phyloP scores from a whole-genome alignment of 2,113 vertebrate genomes.

The Oreochromis aureus region DNA sequence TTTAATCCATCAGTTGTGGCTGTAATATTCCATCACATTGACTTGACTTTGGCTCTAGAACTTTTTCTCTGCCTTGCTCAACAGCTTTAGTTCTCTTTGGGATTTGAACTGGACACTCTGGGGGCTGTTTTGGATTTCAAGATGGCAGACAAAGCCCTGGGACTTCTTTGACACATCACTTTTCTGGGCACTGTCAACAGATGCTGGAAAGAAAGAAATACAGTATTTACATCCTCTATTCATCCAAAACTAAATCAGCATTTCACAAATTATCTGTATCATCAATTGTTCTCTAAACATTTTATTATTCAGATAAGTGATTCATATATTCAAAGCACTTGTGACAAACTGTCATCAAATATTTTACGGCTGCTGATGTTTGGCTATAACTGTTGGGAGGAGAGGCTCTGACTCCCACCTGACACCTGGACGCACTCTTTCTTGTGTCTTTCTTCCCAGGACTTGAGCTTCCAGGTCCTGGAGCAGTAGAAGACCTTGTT shows the following conservation, averaged over 20 bases:
- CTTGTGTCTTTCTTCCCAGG: neutral
- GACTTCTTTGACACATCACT: neutral
- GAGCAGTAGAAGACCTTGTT: neutral
- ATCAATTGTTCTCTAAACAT: neutral
- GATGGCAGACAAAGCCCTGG: neutral
- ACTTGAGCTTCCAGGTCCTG: neutral
- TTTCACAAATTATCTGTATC: neutral
- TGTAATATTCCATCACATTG: conserved; percentile 44
- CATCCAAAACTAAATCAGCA: rapidly evolving
- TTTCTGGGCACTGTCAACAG: neutral
- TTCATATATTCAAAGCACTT: neutral
- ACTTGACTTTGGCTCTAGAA: neutral
- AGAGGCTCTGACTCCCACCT: neutral
- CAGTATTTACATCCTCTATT: neutral
- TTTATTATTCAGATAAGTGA: neutral
- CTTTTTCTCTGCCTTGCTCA: neutral
- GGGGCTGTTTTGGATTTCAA: neutral
- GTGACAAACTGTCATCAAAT: neutral
- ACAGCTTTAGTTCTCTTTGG: neutral
- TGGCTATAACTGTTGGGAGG: neutral
- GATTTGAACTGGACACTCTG: neutral
- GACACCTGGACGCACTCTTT: rapidly evolving
- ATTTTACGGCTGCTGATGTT: neutral
- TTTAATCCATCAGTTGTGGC: conserved; percentile 21
- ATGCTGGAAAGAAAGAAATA: neutral